phyloP scores from a whole-genome alignment of 2,888 invertebrate genomes.

The Clepsis dumicolana region DNA sequence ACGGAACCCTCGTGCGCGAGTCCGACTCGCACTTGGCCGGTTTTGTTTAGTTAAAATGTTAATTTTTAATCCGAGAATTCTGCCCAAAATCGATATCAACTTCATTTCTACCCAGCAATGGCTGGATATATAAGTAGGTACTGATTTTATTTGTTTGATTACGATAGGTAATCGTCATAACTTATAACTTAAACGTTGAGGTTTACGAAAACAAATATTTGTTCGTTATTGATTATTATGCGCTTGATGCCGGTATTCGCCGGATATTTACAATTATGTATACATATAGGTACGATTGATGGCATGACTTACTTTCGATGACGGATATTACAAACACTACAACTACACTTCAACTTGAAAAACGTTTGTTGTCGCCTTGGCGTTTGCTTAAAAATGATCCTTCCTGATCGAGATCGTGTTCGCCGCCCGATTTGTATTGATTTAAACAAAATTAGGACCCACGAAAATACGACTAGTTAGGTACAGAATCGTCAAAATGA shows the following conservation, averaged over 20 bases:
- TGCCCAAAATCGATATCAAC: too few species aligned
- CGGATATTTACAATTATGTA: background rate
- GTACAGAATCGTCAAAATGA: conserved; percentile 67
- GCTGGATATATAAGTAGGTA: too few species aligned
- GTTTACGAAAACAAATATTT: background rate
- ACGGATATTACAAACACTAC: background rate
- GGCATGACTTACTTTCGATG: background rate
- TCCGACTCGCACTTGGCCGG: too few species aligned
- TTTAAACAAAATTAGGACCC: conserved; percentile 10
- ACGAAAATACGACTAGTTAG: conserved; percentile 44
- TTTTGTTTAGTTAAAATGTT: too few species aligned
- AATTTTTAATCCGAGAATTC: too few species aligned
- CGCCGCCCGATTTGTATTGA: background rate
- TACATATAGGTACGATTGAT: background rate
- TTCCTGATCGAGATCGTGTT: background rate
- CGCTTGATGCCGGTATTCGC: background rate
- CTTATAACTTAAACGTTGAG: too few species aligned
- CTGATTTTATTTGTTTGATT: too few species aligned
- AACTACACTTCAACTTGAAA: conserved; percentile 6
- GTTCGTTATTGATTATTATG: background rate
- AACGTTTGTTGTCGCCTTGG: background rate
- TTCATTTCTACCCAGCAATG: too few species aligned
- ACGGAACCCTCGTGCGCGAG: too few species aligned
- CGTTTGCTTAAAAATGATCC: conserved; percentile 3
- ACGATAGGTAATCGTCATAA: too few species aligned